A percentile compares a stretch with the other conserved stretches of the same genome.
Conservation (phyloP, 2,888 invertebrate genomes). For the Caenorhabditis imperialis region DNA sequence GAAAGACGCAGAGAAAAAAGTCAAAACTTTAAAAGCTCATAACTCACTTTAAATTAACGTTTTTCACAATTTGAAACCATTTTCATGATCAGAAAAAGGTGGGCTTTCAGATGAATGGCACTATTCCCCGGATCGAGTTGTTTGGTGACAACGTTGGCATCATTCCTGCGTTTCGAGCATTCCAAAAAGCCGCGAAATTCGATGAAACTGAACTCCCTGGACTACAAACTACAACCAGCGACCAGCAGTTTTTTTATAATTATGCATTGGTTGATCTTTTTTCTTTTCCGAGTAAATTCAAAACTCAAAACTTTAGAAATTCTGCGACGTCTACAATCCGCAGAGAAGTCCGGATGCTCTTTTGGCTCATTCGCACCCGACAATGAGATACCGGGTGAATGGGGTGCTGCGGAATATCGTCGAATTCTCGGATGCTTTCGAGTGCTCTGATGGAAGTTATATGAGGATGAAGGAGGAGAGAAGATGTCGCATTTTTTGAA, state of each 20-base stretch:
- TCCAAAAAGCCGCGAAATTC: neutral
- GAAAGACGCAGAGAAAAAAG: too few species aligned
- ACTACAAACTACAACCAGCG: neutral
- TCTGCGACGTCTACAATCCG: constrained; percentile 11
- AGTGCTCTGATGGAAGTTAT: constrained; percentile 5
- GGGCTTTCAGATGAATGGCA: constrained; percentile 43
- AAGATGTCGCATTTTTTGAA: too few species aligned
- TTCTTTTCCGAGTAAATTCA: neutral
- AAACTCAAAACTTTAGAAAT: constrained; percentile 1
- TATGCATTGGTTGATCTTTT: constrained; percentile 14
- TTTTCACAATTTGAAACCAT: neutral
- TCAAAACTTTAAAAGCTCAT: too few species aligned
- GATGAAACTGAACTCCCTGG: constrained; percentile 13
- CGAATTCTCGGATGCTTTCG: constrained; percentile 30
- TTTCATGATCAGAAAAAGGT: too few species aligned
- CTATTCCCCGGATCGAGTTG: constrained; percentile 1
- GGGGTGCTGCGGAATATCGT: constrained; percentile 29
- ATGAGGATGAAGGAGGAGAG: too few species aligned
- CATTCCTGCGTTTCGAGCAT: constrained; percentile 3
- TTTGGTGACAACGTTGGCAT: constrained; percentile 17
- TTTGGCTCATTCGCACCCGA: constrained; percentile 7
- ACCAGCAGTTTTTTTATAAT: constrained; percentile 36
- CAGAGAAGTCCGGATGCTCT: neutral
- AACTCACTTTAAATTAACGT: too few species aligned
- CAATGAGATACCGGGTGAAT: constrained; percentile 19